Conservation (phyloP, 2,888 invertebrate species). For the Lamproptera curius region DNA sequence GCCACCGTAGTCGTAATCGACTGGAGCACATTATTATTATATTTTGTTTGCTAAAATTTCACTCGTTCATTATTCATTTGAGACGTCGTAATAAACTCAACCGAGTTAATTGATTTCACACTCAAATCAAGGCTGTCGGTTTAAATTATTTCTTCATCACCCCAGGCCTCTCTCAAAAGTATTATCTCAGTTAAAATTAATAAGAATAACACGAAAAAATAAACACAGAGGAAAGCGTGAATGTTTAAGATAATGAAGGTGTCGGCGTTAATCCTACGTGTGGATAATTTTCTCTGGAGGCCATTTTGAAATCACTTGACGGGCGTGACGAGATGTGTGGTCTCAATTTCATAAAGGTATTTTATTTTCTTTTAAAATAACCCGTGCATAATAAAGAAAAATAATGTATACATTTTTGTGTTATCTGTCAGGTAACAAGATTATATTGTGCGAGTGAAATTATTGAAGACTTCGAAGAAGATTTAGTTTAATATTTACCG, state of each 20-base stretch:
- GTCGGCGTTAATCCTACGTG: not conserved
- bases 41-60: too few species aligned
- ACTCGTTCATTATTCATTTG: too few species aligned
- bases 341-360: conserved; percentile 25
- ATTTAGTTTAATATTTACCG: too few species aligned
- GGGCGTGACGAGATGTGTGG: conserved; percentile 23
- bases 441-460: too few species aligned
- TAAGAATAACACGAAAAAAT: not conserved
- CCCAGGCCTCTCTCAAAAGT: too few species aligned
- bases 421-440: too few species aligned
- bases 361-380: not conserved
- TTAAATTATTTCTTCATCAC: too few species aligned
- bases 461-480: too few species aligned
- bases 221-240: conserved; percentile 1
- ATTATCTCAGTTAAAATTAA: too few species aligned
- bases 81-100: not conserved
- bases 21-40: too few species aligned
- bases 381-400: not conserved
- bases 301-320: conserved; percentile 7
- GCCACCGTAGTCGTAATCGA: too few species aligned
- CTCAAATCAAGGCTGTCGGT: not conserved
- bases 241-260: conserved; percentile 16
- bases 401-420: too few species aligned
- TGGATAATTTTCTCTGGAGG: conserved; percentile 6
- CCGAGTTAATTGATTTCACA: not conserved